Percentiles rank a stretch among this genome's conserved stretches.
Conservation (phyloP, 2,113 vertebrate species). For the Melanocharis versteri region DNA sequence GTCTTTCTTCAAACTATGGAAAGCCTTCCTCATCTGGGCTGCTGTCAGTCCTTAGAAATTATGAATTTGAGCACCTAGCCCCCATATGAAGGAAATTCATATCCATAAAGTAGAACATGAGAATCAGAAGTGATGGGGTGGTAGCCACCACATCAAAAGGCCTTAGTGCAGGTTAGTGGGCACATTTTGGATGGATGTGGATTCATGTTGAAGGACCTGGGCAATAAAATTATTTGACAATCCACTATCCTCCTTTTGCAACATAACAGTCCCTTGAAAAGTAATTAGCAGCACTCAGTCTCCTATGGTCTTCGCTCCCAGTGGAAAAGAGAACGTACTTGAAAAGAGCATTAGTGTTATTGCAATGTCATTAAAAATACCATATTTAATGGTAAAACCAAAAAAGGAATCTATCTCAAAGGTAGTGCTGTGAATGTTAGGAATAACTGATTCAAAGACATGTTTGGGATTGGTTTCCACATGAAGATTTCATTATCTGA, state of each 20-base stretch:
- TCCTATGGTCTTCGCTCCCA: accelerated
- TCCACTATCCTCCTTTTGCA: background rate
- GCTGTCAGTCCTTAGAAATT: background rate
- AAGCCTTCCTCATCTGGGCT: background rate
- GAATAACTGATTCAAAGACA: background rate
- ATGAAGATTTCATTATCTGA: background rate
- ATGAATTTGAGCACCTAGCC: background rate
- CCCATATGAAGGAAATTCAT: background rate
- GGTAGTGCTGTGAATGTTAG: background rate
- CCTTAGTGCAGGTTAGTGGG: background rate
- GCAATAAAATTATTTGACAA: background rate
- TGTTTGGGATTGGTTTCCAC: background rate
- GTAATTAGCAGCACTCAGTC: background rate
- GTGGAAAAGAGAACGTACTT: background rate
- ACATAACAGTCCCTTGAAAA: background rate
- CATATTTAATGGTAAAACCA: background rate
- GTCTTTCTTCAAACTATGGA: background rate
- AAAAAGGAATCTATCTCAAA: background rate
- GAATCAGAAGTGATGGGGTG: background rate
- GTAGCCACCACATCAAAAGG: background rate
- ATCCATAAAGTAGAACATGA: background rate
- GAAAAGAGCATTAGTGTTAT: background rate
- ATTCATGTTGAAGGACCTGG: background rate
- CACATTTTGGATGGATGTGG: background rate
- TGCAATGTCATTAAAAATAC: background rate